Base-by-base conservation (phyloP, 2,797 vertebrate species). In the Pseudotriccus pelzelni region DNA sequence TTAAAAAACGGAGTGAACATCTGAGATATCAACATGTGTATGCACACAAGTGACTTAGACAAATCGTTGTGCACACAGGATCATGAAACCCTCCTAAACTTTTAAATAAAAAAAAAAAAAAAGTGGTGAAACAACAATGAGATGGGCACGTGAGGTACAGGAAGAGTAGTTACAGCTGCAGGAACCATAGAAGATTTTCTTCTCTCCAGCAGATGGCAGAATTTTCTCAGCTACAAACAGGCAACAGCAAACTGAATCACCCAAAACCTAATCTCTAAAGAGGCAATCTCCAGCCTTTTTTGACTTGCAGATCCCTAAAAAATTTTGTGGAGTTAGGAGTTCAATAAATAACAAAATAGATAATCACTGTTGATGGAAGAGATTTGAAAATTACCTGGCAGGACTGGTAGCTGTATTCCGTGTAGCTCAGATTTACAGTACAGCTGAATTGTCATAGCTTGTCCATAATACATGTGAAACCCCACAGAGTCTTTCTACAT, bases 171-270 rank as follows among this genome's bases (percentile, higher is more conserved):
- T 59, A 34, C 10, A 59, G 49, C 17, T 67, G 34, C 52, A 58
- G 68, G 22, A 82, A 34, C 7, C 18, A 50, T 60, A 80, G 66
- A 19, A 39, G 43, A 32, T 85, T 87, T 96, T 75, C 77, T 78
- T 88, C 5, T 86, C 12, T 92, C 96, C 96, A 97, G 89, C 63
- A 97, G 96, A 75, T 95, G 95, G 94, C 81, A 94, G 87, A 67
- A 60, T 81, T 87, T 87, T 94, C 81, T 93, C 75, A 93, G 32
- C 76, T 63, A 93, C 47, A 10, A 59, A 47, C 37, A 58, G 22
- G 62, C 9, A 89, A 39, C 32, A 46, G 60, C 25, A 24, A 77
- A 5, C n/a, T 37, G 21, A 58, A 44, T n/a, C 13, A 16, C 19
- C 13, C 0, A 0, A 63, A 79, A 53, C 14, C 21, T n/a, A 16